Percentiles rank a stretch among this genome's conserved stretches.
These are phyloP conservation scores for Nansenia antarctica DNA, from an alignment of 2,113 vertebrate species.

Conservation along the genomic window DNA sequence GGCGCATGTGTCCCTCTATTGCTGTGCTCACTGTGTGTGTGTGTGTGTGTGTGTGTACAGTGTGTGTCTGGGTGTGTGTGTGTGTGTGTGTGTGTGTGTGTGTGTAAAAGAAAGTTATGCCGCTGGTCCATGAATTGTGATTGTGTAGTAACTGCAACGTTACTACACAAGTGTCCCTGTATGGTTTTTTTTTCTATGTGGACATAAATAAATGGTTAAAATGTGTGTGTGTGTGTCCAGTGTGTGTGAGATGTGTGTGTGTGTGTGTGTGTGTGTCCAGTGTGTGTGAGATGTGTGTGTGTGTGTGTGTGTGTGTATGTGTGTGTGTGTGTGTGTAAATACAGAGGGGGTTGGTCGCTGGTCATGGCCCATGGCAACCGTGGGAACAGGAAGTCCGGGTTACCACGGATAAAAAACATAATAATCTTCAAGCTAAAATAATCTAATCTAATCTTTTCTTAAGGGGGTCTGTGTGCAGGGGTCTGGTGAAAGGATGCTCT, in stretches of 20 bases:
- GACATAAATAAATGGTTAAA: no score
- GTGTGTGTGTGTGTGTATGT: not conserved
- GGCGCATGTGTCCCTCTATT: no score
- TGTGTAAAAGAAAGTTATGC: not conserved
- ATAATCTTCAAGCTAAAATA: slow-evolving; percentile 59
- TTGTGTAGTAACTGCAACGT: not conserved
- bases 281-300: not conserved
- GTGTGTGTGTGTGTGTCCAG: not conserved
- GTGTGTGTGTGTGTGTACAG: no score
- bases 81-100: no score
- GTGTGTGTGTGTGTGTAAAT: not conserved
- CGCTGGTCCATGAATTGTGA: no score
- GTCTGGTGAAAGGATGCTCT: not conserved
- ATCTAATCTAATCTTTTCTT: slow-evolving; percentile 60
- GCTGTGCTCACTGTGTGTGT: no score
- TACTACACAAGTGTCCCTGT: not conserved
- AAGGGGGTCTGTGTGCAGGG: slow-evolving; percentile 21
- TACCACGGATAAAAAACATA: slow-evolving; percentile 56
- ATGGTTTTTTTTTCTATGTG: no score
- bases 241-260: not conserved
- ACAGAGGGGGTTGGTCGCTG: slow-evolving; percentile 34
- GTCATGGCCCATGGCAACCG: slow-evolving; percentile 40
- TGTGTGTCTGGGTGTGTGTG: no score
- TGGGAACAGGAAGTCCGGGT: slow-evolving; percentile 74
- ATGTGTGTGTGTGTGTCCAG: no score